These are phyloP conservation scores for Poeciliopsis gracilis DNA, from an alignment of 2,797 vertebrate species.

Conservation along the genomic window DNA sequence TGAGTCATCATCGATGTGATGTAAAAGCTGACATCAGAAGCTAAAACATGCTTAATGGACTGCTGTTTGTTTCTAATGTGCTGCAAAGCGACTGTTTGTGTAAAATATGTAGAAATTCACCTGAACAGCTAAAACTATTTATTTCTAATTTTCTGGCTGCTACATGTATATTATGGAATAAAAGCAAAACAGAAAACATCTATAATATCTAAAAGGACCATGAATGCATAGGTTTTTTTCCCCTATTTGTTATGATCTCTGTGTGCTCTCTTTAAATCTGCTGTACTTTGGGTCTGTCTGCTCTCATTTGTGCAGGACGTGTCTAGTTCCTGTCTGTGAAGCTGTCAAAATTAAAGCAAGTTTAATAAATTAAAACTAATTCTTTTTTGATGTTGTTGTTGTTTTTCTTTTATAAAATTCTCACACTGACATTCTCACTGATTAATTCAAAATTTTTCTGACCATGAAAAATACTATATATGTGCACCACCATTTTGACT, in stretches of 20 bases:
- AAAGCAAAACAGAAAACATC: conserved; percentile 14
- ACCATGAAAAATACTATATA: neutral
- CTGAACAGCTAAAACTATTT: neutral
- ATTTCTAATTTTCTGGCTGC: conserved; percentile 9
- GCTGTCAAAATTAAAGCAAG: conserved; percentile 54
- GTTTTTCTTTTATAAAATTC: neutral
- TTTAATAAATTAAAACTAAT: conserved; percentile 35
- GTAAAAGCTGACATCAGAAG: conserved; percentile 41
- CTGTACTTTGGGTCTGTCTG: conserved; percentile 51
- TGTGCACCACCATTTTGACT: neutral
- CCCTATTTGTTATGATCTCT: neutral
- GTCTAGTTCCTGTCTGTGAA: conserved; percentile 48
- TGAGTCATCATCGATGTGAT: conserved; percentile 40
- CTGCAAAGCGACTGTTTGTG: conserved; percentile 41
- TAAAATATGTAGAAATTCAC: conserved; percentile 21
- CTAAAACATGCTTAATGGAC: conserved; percentile 45
- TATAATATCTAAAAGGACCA: conserved; percentile 12
- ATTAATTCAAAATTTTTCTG: neutral
- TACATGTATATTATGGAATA: conserved; percentile 6
- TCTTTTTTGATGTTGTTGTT: conserved; percentile 1
- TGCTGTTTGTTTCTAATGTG: conserved; percentile 65
- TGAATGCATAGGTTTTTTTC: conserved; percentile 1
- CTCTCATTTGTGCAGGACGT: conserved; percentile 22
- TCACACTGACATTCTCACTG: conserved; percentile 5
- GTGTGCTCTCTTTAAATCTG: conserved; percentile 33